Conservation (phyloP, 2,113 vertebrate species). For the Pollimyrus isidori region DNA sequence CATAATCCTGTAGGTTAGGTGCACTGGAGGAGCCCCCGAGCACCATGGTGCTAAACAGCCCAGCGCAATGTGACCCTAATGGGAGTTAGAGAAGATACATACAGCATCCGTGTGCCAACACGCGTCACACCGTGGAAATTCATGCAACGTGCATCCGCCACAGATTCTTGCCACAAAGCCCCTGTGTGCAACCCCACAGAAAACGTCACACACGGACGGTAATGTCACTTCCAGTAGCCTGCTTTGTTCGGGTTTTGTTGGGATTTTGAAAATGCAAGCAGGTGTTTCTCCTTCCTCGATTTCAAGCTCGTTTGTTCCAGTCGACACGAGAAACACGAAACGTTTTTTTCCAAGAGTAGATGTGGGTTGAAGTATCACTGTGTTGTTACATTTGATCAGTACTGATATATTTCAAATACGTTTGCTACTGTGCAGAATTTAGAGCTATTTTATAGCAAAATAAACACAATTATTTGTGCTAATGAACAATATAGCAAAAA, state of each 20-base stretch:
- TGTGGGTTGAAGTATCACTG: background rate
- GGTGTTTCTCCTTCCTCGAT: background rate
- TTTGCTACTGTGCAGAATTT: background rate
- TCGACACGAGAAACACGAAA: background rate
- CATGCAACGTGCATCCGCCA: conserved; percentile 80
- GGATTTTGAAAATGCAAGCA: background rate
- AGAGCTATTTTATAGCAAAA: background rate
- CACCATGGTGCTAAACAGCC: conserved; percentile 89
- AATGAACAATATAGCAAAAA: background rate
- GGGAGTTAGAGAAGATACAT: conserved; percentile 86
- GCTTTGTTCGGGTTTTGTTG: background rate
- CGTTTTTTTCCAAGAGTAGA: background rate
- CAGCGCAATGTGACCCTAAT: conserved; percentile 89
- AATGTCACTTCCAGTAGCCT: conserved; percentile 47
- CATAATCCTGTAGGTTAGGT: conserved; percentile 94
- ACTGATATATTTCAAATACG: background rate
- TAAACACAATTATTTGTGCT: background rate
- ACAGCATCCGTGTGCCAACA: conserved; percentile 80
- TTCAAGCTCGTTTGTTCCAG: background rate
- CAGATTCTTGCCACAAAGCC: conserved; percentile 72
- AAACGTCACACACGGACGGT: conserved; percentile 57
- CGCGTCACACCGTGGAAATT: conserved; percentile 65
- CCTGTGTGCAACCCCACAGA: conserved; percentile 62
- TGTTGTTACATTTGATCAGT: background rate
- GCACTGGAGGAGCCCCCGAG: conserved; percentile 89